Evolutionary conservation across 1,140 invertebrate species (phyloP).

Genomic region (Lepidurus apus): DNA sequence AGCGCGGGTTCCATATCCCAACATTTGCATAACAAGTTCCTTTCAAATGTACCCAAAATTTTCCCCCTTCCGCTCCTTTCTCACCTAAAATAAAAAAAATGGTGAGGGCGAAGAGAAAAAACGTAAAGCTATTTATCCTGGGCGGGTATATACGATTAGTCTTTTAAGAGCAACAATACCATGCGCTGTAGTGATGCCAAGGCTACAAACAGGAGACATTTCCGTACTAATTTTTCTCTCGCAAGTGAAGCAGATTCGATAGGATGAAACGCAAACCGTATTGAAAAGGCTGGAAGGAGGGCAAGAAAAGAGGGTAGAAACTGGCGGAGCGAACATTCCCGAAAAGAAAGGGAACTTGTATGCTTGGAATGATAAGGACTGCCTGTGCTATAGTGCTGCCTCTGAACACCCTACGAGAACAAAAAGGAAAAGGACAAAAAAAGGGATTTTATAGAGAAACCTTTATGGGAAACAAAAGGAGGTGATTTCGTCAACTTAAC

Average conservation of each 20-base stretch:
- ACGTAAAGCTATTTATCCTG: background rate
- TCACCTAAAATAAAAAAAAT: background rate
- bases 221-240: background rate
- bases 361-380: background rate
- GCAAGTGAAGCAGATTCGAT: background rate
- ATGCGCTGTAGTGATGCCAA: background rate
- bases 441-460: too few species aligned
- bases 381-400: background rate
- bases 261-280: background rate
- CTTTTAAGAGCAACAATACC: background rate
- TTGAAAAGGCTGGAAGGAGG: background rate
- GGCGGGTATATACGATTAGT: background rate
- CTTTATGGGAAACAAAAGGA: too few species aligned
- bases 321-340: background rate
- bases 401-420: background rate
- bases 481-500: too few species aligned
- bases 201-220: background rate
- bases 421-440: too few species aligned
- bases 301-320: background rate
- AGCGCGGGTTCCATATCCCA: background rate
- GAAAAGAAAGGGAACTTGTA: background rate
- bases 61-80: background rate
- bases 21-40: constrained; percentile 19
- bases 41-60: background rate
- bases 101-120: background rate